phyloP scores from a whole-genome alignment of 2,113 vertebrate genomes.

The Pollachius pollachius region DNA sequence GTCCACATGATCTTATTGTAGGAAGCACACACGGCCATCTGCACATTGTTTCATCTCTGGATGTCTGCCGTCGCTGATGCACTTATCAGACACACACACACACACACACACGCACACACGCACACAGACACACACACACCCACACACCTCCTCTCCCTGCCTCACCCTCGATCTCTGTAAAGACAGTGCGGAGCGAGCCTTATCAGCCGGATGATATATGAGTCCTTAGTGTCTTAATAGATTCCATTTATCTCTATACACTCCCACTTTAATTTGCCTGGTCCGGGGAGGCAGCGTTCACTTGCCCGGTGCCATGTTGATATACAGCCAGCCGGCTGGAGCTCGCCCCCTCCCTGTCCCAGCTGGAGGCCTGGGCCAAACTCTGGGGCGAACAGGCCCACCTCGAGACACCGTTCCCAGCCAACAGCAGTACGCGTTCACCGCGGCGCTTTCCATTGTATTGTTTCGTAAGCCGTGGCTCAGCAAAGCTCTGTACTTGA shows the following conservation, averaged over 20 bases:
- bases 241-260: constrained; percentile 73
- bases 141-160: constrained; percentile 18
- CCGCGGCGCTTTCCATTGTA: no score
- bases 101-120: neutral
- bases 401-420: no score
- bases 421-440: no score
- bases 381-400: no score
- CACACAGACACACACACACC: neutral
- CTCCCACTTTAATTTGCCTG: constrained; percentile 67
- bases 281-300: constrained; percentile 64
- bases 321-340: constrained; percentile 51
- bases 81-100: constrained; percentile 1
- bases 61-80: constrained; percentile 12
- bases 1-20: constrained; percentile 2
- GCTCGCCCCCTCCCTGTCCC: constrained; percentile 19
- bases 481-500: no score
- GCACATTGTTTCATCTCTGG: constrained; percentile 29
- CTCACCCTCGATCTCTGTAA: constrained; percentile 26
- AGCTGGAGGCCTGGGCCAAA: neutral
- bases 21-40: constrained; percentile 24
- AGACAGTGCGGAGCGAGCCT: constrained; percentile 58
- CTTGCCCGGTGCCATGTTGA: constrained; percentile 65
- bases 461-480: no score
- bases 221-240: constrained; percentile 71
- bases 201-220: constrained; percentile 70